These are phyloP conservation scores for Apamea crenata DNA, from an alignment of 2,888 invertebrate genomes.

Conservation along the genomic window DNA sequence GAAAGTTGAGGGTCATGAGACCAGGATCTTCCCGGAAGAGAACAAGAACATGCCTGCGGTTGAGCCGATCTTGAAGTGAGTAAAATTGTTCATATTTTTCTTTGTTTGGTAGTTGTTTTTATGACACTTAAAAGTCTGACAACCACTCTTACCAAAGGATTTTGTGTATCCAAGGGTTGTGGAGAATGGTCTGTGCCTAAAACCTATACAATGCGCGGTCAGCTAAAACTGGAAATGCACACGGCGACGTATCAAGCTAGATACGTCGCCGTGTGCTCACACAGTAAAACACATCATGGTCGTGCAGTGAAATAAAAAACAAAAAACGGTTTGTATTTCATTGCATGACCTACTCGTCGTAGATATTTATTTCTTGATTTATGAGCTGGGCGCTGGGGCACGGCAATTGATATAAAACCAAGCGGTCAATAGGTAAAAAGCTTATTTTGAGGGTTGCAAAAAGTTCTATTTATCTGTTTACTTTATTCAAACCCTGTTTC, in stretches of 20 bases:
- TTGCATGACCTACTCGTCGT: too few relatives aligned
- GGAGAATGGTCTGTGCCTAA: neutral
- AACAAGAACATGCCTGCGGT: conserved; percentile 31
- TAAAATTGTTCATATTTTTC: conserved; percentile 21
- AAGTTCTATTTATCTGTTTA: neutral
- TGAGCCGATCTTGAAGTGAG: conserved; percentile 42
- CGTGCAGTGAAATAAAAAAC: too few relatives aligned
- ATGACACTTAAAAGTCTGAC: neutral
- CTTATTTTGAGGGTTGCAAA: neutral
- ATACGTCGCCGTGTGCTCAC: too few relatives aligned
- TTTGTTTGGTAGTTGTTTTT: neutral
- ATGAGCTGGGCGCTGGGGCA: neutral
- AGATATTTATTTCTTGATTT: too few relatives aligned
- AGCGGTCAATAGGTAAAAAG: neutral
- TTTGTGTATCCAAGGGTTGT: neutral
- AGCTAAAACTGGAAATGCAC: too few relatives aligned
- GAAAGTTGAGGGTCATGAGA: conserved; percentile 73
- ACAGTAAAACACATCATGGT: too few relatives aligned
- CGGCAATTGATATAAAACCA: neutral
- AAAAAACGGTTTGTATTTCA: too few relatives aligned
- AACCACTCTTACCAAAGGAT: neutral
- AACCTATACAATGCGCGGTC: too few relatives aligned
- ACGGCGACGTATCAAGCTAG: too few relatives aligned
- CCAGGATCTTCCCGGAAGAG: conserved; percentile 74
- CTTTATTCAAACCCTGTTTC: neutral